Evolutionary conservation across 1,140 invertebrate species (phyloP), one percentile per base, ranked within the genome.

Genomic region (Diachasma alloeum): DNA sequence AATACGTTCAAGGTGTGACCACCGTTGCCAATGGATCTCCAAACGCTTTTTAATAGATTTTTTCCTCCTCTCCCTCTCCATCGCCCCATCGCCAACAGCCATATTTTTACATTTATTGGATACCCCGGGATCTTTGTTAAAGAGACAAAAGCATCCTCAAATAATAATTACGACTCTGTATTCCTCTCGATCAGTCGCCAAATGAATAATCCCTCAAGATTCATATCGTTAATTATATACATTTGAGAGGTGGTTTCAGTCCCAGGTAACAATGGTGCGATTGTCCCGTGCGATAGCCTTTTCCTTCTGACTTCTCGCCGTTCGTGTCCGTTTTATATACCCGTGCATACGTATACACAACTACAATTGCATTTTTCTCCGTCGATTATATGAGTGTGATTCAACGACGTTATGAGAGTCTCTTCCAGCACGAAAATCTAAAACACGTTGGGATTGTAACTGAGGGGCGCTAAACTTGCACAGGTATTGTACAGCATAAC

Each of bases 151-250:
- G 59, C 24, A 63, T 63, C 59, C 59, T 63, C 59, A 63, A 63
- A 63, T 63, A 63, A 63, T 63, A 63, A 63, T 63, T 63, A 63
- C 59, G 59, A 63, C 19, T 56, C 36, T 63, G 48, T 74, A 74
- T 63, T 67, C 71, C 56, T 73, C 48, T 63, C 72, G 75, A 76
- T 80, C 79, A 76, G 71, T 76, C 66, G 79, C 80, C 59, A 81
- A 83, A 85, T 86, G 83, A 85, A 84, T 83, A 82, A 86, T 85
- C 81, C 76, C 75, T 69, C 70, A 74, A 85, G 84, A 87, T 86
- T 31, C 79, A 69, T 86, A 87, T 87, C 84, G 82, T 84, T 87
- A 87, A 87, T 87, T 86, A 80, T 80, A 79, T 77, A 79, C 59
- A 63, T 63, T 63, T 63, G 59, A 63, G 59, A 63, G 78, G 75